These are phyloP conservation scores for Panagrolaimus sp. DNA, from an alignment of 1,140 invertebrate genomes.

Conservation along the genomic window DNA sequence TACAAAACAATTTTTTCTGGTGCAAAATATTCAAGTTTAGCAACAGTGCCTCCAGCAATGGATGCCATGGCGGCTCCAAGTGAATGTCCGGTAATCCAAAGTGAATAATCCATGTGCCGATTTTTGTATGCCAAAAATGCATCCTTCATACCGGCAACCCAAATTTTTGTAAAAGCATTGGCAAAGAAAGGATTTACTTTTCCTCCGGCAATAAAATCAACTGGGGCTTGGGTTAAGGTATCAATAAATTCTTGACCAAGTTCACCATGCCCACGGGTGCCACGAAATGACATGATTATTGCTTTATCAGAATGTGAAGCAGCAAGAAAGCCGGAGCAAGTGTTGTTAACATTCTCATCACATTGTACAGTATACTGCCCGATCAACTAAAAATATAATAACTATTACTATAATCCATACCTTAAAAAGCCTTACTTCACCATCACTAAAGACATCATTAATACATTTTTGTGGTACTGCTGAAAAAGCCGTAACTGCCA, in stretches of 20 bases:
- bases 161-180: neutral
- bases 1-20: neutral
- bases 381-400: neutral
- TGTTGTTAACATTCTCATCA: neutral
- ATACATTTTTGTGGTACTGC: neutral
- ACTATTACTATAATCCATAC: no score
- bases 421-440: neutral
- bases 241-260: neutral
- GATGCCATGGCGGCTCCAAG: neutral
- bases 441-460: neutral
- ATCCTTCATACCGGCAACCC: no score
- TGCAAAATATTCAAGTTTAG: neutral
- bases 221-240: neutral
- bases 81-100: neutral
- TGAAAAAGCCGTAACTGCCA: neutral
- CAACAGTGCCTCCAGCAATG: slow-evolving; percentile 2
- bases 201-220: neutral
- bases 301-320: neutral
- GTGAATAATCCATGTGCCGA: no score
- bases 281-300: neutral
- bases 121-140: no score
- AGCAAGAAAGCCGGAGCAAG: neutral
- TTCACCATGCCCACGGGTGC: neutral
- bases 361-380: neutral
- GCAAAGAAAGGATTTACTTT: neutral